Percentiles rank a stretch among this genome's conserved stretches.
These are phyloP conservation scores for Fulica atra DNA, from an alignment of 2,113 vertebrate genomes.

Conservation along the genomic window DNA sequence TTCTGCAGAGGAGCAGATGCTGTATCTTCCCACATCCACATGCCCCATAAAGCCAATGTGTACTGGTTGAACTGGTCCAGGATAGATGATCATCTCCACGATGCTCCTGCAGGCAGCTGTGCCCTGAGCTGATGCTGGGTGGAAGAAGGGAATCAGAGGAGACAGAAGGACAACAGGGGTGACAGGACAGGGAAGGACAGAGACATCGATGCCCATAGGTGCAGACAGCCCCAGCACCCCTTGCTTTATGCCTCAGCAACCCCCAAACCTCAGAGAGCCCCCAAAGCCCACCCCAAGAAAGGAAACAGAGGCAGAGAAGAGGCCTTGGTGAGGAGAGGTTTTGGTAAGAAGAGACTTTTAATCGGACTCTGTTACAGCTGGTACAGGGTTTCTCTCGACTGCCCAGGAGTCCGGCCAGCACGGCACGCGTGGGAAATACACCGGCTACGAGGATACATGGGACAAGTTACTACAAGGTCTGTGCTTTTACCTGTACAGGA, in stretches of 20 bases:
- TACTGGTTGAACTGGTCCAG: background rate
- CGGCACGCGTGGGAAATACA: background rate
- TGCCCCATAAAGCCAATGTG: accelerated
- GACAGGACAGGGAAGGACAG: background rate
- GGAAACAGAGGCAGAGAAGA: background rate
- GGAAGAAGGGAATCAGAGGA: background rate
- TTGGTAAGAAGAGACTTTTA: constrained; percentile 80
- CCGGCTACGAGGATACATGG: constrained; percentile 1
- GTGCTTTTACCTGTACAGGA: constrained; percentile 49
- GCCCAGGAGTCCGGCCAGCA: constrained; percentile 21
- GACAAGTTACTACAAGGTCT: background rate
- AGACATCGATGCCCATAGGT: accelerated
- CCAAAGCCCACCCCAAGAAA: background rate
- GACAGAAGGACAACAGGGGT: accelerated
- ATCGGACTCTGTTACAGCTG: constrained; percentile 59
- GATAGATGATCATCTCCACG: accelerated
- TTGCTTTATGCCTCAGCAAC: background rate
- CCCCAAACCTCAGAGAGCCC: background rate
- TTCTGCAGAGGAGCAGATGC: accelerated
- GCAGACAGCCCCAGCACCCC: background rate
- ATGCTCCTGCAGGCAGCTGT: accelerated
- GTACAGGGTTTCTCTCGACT: constrained; percentile 6
- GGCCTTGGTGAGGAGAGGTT: constrained; percentile 42
- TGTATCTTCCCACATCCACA: accelerated
- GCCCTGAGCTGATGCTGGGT: accelerated